These are phyloP conservation scores for Octodon degus DNA, from an alignment of 2,113 vertebrate genomes.

Conservation along the genomic window DNA sequence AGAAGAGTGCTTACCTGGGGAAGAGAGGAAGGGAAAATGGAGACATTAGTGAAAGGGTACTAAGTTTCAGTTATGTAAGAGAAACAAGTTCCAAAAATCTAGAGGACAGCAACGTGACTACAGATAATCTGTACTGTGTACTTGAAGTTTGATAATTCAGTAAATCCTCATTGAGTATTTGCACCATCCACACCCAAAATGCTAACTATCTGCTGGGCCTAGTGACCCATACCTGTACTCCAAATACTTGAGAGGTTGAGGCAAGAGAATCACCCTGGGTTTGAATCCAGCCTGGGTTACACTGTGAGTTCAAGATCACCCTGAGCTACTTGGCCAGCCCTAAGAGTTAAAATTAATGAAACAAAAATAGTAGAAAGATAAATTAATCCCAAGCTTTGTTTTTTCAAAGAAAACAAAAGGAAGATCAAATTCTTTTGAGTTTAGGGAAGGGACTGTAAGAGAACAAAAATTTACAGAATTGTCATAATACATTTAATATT, in stretches of 20 bases:
- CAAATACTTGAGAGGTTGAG: no score
- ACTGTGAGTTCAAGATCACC: no score
- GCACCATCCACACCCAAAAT: not conserved
- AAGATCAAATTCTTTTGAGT: not conserved
- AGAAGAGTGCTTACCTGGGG: not conserved
- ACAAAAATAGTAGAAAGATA: not conserved
- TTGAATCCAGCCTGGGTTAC: no score
- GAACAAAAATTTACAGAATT: not conserved
- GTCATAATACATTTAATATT: not conserved
- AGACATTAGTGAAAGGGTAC: no score
- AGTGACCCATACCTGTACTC: no score
- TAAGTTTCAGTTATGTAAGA: not conserved
- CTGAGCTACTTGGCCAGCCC: no score
- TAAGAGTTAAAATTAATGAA: constrained; percentile 15
- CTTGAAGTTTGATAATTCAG: no score
- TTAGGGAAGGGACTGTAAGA: not conserved
- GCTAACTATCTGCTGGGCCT: no score
- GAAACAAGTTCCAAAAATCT: not conserved
- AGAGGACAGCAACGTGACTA: no score
- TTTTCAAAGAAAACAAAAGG: not conserved
- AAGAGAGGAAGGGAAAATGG: no score
- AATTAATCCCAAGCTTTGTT: not conserved
- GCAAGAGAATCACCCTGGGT: no score
- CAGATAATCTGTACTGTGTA: no score
- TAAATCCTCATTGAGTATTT: not conserved